These are phyloP conservation scores for Lingula anatina DNA, from an alignment of 2,888 invertebrate genomes.

Conservation along the genomic window DNA sequence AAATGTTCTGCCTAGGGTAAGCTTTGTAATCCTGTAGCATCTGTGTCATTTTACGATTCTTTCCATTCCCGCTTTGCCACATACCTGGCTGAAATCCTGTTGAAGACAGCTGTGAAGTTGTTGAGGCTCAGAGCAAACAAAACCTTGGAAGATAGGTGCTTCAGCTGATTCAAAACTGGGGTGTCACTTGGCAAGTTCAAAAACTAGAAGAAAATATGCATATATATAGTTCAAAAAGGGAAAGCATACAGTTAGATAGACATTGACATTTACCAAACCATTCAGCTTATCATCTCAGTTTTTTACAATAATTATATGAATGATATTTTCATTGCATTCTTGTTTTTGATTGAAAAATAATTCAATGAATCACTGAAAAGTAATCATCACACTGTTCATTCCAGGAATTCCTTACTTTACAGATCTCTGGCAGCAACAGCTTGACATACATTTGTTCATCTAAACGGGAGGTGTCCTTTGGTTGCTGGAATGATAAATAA, in stretches of 20 bases:
- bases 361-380: too few species aligned
- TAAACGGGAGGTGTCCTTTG: constrained; percentile 86
- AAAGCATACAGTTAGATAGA: neutral
- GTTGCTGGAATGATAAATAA: too few species aligned
- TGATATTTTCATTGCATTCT: too few species aligned
- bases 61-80: too few species aligned
- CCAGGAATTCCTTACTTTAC: constrained; percentile 77
- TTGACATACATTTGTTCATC: constrained; percentile 97
- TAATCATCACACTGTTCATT: too few species aligned
- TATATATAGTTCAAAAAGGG: neutral
- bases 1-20: too few species aligned
- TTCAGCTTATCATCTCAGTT: neutral
- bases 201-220: constrained; percentile 35
- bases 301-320: neutral
- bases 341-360: too few species aligned
- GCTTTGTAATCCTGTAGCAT: too few species aligned
- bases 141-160: constrained; percentile 88
- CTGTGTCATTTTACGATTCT: too few species aligned
- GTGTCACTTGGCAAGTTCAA: constrained; percentile 60
- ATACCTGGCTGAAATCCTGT: constrained; percentile 59
- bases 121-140: constrained; percentile 91
- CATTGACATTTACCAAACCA: neutral
- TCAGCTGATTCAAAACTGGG: constrained; percentile 68
- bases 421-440: constrained; percentile 84
- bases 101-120: constrained; percentile 94